A percentile compares a stretch with the other conserved stretches of the same genome.
phyloP scores from a whole-genome alignment of 2,113 vertebrate genomes.

The Marmota monax region DNA sequence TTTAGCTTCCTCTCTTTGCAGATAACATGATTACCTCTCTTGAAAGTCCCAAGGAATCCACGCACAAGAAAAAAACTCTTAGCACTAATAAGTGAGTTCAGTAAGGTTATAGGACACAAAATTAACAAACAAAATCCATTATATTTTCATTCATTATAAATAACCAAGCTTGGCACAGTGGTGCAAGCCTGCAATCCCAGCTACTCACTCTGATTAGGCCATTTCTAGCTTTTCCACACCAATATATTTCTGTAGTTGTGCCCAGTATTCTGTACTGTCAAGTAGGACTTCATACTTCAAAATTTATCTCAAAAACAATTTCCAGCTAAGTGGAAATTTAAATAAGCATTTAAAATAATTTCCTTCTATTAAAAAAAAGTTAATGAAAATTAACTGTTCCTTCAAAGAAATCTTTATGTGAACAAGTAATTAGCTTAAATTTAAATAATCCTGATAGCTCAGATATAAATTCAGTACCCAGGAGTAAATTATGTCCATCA shows the following conservation, averaged over 20 bases:
- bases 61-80: not conserved
- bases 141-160: not conserved
- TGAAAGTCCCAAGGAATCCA: not conserved
- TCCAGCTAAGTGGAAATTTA: not conserved
- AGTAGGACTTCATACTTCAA: not conserved
- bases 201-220: not conserved
- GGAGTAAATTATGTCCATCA: not conserved
- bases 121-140: not conserved
- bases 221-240: not conserved
- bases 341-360: not conserved
- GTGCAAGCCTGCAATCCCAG: no score
- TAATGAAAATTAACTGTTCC: not conserved
- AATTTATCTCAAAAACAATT: not conserved
- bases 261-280: not conserved
- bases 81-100: not conserved
- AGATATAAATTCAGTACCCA: not conserved
- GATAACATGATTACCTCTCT: not conserved
- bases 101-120: not conserved
- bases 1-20: not conserved
- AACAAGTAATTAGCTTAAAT: conserved; percentile 18
- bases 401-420: not conserved
- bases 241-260: not conserved
- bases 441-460: not conserved
- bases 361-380: not conserved
- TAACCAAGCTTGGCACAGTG: not conserved